Base-by-base conservation (phyloP, 1,140 invertebrate genomes). In the Calliopsis andreniformis region DNA sequence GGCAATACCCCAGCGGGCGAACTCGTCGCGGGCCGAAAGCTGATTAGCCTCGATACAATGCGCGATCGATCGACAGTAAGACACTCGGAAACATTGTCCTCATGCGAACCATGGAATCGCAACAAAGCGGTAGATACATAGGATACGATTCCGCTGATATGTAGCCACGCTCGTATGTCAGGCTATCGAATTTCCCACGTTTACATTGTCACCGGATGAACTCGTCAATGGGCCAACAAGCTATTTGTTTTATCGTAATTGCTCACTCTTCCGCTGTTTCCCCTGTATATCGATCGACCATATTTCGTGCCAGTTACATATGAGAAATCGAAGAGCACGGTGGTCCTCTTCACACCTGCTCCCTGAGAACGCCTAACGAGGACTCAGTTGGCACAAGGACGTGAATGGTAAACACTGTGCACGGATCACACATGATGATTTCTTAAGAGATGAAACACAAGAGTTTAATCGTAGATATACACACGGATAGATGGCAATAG, bases 11-110 rank as follows among this genome's bases (percentile, higher is more conserved):
- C 47, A 12, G 64, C 28, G 25, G 55, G 28, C 28, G 20, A 25
- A 32, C 25, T 14, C 53, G 30, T 20, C 18, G 30, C 55, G 30
- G 55, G 14, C 5, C 14, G 23, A 20, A 42, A 42, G 42, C 56
- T 43, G 10, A 55, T 69, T 76, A 69, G 32, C 12, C 42, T n/a
- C n/a, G 56, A 59, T 39, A 10, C 20, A 1, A 59, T 3, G 32
- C 32, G 10, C 51, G 63, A 67, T 75, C 51, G 71, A 67, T 58
- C 30, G 42, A 35, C 7, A 30, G n/a, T 25, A 30, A 68, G 35
- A 56, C 42, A 42, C 35, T n/a, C 23, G 30, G 14, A 5, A 16
- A 28, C 16, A 23, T 30, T 56, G 16, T n/a, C 56, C 43, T 1
- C 5, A 12, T 51, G n/a, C 23, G 23, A 12, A 42, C 53, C 20